Evolutionary conservation across 2,888 invertebrate genomes (phyloP).

Genomic region (Meandrusa payeni): DNA sequence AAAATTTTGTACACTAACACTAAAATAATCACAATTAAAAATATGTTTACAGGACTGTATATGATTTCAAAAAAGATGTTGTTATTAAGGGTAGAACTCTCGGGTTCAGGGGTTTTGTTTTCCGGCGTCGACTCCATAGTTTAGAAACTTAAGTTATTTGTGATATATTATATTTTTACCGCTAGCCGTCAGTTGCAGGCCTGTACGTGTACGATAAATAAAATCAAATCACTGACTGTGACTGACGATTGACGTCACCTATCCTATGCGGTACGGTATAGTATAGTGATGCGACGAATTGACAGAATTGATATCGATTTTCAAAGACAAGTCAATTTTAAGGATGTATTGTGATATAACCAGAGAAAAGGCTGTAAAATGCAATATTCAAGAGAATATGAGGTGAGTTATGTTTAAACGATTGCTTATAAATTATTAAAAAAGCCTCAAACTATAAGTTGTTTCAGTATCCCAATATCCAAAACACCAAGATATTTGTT

Average conservation of each 20-base stretch:
- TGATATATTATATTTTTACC: no score
- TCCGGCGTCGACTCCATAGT: constrained; percentile 59
- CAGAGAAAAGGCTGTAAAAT: no score
- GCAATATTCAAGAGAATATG: no score
- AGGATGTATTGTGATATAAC: no score
- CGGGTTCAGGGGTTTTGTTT: constrained; percentile 45
- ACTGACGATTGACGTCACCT: constrained; percentile 49
- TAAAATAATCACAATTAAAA: constrained; percentile 82
- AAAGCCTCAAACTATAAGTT: no score
- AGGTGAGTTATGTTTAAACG: no score
- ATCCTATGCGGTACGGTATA: constrained; percentile 13
- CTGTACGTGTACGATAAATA: constrained; percentile 38
- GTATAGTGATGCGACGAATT: not conserved
- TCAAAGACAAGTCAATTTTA: not conserved
- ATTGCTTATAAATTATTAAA: no score
- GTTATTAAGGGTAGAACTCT: constrained; percentile 41
- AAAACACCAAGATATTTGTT: no score
- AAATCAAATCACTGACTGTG: constrained; percentile 41
- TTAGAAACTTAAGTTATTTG: constrained; percentile 4
- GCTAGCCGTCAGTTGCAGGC: no score
- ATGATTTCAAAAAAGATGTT: constrained; percentile 77
- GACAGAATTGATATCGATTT: not conserved
- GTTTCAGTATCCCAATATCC: no score
- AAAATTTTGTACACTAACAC: constrained; percentile 85
- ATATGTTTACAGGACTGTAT: constrained; percentile 84